Evolutionary conservation across 2,797 vertebrate genomes (phyloP).

Genomic region (Stomatorhinus walkeri): DNA sequence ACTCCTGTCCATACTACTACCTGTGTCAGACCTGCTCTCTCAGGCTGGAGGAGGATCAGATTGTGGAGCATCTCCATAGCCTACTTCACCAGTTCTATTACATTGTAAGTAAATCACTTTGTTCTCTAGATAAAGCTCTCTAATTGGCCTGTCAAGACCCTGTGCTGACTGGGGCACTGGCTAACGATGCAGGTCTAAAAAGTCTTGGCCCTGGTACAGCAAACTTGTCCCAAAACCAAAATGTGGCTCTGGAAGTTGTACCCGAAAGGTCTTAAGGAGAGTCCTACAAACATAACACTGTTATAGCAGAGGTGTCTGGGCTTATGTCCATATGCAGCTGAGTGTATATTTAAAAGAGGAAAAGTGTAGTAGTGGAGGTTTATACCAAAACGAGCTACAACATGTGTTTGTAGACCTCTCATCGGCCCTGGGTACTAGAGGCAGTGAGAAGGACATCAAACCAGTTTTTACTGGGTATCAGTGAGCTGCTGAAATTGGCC

Average conservation of each 20-base stretch:
- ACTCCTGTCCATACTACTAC: slow-evolving; percentile 9
- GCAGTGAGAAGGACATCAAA: background rate
- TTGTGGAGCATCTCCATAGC: background rate
- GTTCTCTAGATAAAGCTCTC: background rate
- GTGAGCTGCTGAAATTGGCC: slow-evolving; percentile 4
- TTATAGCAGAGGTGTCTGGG: background rate
- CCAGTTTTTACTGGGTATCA: background rate
- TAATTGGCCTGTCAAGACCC: background rate
- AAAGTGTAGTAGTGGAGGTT: background rate
- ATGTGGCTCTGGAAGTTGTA: background rate
- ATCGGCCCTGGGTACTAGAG: background rate
- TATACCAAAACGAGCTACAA: background rate
- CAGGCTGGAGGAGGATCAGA: background rate
- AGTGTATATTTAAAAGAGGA: background rate
- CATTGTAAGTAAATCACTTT: background rate
- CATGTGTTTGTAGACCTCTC: background rate
- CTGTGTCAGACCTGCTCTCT: slow-evolving; percentile 7
- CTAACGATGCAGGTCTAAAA: background rate
- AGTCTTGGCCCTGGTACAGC: background rate
- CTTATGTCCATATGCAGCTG: background rate
- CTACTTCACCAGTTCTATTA: slow-evolving; percentile 10
- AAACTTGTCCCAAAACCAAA: background rate
- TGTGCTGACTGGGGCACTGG: background rate
- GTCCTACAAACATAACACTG: background rate
- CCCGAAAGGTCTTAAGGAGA: background rate